Conservation (phyloP, 2,888 invertebrate species). For the Trachelus troglodyta region DNA sequence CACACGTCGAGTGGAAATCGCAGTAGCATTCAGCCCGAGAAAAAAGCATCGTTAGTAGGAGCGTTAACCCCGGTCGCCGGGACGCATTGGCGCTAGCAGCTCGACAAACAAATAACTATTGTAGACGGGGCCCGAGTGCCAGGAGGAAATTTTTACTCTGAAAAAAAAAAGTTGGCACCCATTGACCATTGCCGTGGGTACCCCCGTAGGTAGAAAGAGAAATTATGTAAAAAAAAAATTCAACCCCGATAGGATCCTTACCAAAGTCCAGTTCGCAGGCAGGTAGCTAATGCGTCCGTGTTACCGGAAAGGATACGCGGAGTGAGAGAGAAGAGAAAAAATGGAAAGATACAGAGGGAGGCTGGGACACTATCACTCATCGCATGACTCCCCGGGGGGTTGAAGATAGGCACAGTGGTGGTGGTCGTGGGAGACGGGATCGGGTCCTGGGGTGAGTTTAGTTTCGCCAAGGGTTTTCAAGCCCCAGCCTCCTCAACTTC, state of each 20-base stretch:
- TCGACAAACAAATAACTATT: no score
- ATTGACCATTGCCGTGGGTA: no score
- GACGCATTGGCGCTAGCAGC: no score
- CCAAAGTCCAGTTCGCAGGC: no score
- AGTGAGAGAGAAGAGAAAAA: conserved; percentile 22
- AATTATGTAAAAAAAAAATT: no score
- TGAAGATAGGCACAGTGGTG: conserved; percentile 40
- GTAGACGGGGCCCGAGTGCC: no score
- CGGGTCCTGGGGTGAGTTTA: conserved; percentile 23
- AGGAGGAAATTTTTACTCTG: no score
- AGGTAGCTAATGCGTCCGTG: neutral
- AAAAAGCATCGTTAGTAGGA: no score
- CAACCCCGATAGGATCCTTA: no score
- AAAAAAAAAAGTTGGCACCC: no score
- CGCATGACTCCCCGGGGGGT: conserved; percentile 51
- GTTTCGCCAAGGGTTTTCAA: conserved; percentile 32
- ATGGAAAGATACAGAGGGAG: conserved; percentile 20
- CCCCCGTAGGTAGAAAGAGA: no score
- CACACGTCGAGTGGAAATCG: conserved; percentile 1
- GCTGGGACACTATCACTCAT: conserved; percentile 50
- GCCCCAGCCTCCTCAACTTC: conserved; percentile 30
- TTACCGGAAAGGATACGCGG: neutral
- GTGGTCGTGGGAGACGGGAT: conserved; percentile 14
- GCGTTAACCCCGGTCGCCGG: no score
- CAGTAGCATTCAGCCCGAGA: neutral